Evolutionary conservation across 2,797 vertebrate genomes (phyloP), one percentile per base, ranked within the genome.

Genomic region (Schizopygopsis pylzovi): DNA sequence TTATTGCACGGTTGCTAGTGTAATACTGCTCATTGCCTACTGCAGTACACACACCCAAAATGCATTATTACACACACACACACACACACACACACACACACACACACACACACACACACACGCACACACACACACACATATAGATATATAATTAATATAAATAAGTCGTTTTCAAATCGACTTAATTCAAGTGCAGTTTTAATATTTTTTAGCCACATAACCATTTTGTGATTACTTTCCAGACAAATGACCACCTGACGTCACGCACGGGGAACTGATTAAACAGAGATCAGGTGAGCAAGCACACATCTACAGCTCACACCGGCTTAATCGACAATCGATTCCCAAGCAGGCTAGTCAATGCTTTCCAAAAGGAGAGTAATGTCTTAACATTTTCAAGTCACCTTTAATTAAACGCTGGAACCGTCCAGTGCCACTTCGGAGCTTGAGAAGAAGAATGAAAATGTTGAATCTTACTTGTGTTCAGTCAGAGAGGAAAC

Each of bases 401-500:
- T 49, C 20, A 33, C 11, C 9, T 33, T 37, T 47, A 22, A 12
- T 28, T 18, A 45, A 45, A 37, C 1, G 2, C 61, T 33, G 11
- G 25, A 54, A 54, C 28, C 3, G 16, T 9, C 8, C 16, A 18
- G 28, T 28, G 43, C 3, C 15, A 20, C 15, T 10, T 67, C 6
- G 2, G 41, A 39, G 18, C 3, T 16, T 39, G 28, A 70, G 20
- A 37, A 28, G 7, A 22, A 56, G 0, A 70, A 45, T 71, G 25
- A 79, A 70, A 56, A 79, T n/a, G 37, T 5, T 15, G 4, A 37
- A 8, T 15, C 83, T 85, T 85, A 85, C 83, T n/a, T 85, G 65
- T 47, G 39, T 4, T 43, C 1, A 4, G 16, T 54, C 1, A 4
- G 16, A 61, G 39, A 63, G 41, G 70, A 83, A 49, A 7, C 49